phyloP scores from a whole-genome alignment of 2,797 vertebrate species.

The Oryzias sinensis region DNA sequence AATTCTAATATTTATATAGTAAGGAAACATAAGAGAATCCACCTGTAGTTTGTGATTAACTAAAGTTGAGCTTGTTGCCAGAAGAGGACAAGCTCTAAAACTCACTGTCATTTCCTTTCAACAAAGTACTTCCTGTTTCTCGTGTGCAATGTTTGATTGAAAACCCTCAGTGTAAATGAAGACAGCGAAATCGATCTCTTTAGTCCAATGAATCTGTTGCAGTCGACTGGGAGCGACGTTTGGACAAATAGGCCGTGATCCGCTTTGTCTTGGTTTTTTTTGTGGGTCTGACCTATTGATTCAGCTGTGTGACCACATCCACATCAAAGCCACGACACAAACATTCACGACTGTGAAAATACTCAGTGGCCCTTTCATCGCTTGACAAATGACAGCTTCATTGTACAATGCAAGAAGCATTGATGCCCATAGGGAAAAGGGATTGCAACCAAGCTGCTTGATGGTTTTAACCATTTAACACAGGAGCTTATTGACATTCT shows the following conservation, averaged over 20 bases:
- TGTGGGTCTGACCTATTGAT: slow-evolving; percentile 48
- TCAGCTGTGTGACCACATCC: slow-evolving; percentile 32
- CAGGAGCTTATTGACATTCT: too few species aligned
- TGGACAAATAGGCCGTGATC: slow-evolving; percentile 43
- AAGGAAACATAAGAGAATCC: too few species aligned
- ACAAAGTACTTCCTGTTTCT: slow-evolving; percentile 6
- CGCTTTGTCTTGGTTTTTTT: slow-evolving; percentile 19
- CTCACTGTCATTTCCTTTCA: too few species aligned
- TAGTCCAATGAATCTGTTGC: slow-evolving; percentile 46
- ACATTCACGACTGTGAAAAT: slow-evolving; percentile 12
- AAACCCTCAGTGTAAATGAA: slow-evolving; percentile 30
- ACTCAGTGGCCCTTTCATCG: slow-evolving; percentile 12
- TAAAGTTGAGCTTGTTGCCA: too few species aligned
- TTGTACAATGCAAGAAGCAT: slow-evolving; percentile 9
- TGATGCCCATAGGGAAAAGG: slow-evolving; percentile 1
- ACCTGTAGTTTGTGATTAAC: too few species aligned
- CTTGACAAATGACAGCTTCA: slow-evolving; percentile 34
- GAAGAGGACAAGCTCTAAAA: too few species aligned
- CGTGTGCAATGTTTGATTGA: slow-evolving; percentile 37
- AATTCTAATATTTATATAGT: too few species aligned
- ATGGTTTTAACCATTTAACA: too few species aligned
- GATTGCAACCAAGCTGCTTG: neutral
- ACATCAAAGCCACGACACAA: slow-evolving; percentile 20
- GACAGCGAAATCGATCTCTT: slow-evolving; percentile 45
- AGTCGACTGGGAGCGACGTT: slow-evolving; percentile 46